Conservation (phyloP, 1,140 invertebrate genomes). For the Drosophila watanabei region DNA sequence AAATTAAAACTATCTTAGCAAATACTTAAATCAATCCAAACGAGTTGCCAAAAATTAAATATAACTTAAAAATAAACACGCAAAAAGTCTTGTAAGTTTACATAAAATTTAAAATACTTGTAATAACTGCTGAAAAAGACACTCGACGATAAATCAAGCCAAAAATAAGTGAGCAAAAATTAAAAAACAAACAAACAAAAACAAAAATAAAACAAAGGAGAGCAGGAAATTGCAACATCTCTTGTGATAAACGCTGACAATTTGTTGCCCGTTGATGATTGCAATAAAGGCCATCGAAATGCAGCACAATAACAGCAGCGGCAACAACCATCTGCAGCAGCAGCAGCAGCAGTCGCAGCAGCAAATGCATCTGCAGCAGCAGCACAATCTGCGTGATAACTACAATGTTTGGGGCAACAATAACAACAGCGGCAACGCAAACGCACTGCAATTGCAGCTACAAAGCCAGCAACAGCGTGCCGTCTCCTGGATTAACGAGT, state of each 20-base stretch:
- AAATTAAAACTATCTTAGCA: not conserved
- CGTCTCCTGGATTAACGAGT: conserved; percentile 47
- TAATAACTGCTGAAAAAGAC: conserved; percentile 18
- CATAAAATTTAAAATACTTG: conserved; percentile 27
- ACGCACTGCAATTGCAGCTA: conserved; percentile 21
- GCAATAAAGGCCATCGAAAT: conserved; percentile 72
- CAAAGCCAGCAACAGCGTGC: not conserved
- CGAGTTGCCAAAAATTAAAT: conserved; percentile 47
- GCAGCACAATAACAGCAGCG: conserved; percentile 69
- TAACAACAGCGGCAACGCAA: conserved; percentile 30
- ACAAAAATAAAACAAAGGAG: conserved; percentile 33
- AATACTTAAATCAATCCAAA: conserved; percentile 21
- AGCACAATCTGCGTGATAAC: conserved; percentile 58
- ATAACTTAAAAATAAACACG: conserved; percentile 12
- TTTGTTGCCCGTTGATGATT: conserved; percentile 78
- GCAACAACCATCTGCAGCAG: conserved; percentile 52
- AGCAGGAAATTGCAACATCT: conserved; percentile 42
- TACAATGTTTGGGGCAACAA: conserved; percentile 58
- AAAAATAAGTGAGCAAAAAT: conserved; percentile 31
- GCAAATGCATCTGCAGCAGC: conserved; percentile 31
- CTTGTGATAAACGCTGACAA: conserved; percentile 76
- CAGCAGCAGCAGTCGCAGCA: conserved; percentile 34
- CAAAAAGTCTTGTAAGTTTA: conserved; percentile 16
- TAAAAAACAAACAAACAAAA: conserved; percentile 13
- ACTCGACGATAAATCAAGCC: conserved; percentile 42